Evolutionary conservation across 2,113 vertebrate species (phyloP), one percentile per base, ranked within the genome.

Genomic region (Cyanistes caeruleus): DNA sequence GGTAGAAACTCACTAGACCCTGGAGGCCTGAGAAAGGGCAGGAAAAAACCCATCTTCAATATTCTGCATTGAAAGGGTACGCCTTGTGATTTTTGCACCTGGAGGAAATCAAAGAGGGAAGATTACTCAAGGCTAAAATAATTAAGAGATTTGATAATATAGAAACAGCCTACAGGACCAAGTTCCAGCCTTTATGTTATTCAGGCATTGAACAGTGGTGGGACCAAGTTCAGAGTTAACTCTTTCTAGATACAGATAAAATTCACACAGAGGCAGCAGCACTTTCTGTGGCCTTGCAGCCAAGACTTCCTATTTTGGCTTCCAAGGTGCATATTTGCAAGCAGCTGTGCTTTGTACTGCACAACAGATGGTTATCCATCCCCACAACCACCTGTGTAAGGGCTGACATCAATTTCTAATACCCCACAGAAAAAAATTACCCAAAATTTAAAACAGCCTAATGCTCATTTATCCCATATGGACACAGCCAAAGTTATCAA

Each of bases 31-130:
- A 46, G 76, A 51, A 16, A 60, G 33, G n/a, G 10, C 65, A 83
- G 46, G 37, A 33, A 27, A 39, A 49, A 48, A n/a, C 3, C 1
- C 3, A 7, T 21, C 60, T 85, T 97, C 91, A 98, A 79, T 96
- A 98, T 78, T 97, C 97, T 35, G 90, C 90, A 58, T 77, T 93
- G 95, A 98, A 98, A 59, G 97, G 97, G 82, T 97, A 98, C 21
- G 97, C 97, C 90, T 96, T 97, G 65, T 85, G 97, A 58, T 93
- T 97, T 74, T 31, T 89, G 77, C 97, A 97, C 87, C 97, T 98
- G 83, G 25, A 79, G 3, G 68, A 80, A 33, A 79, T 33, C 13
- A 67, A 77, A 93, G 28, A 84, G 8, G 25, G 59, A 87, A 52
- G 16, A 43, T 92, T 77, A 89, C 13, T 88, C 31, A 67, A 59